Percentiles rank a stretch among this genome's conserved stretches.
These are phyloP conservation scores for Entomyzon cyanotis DNA, from an alignment of 2,113 vertebrate species.

Conservation along the genomic window DNA sequence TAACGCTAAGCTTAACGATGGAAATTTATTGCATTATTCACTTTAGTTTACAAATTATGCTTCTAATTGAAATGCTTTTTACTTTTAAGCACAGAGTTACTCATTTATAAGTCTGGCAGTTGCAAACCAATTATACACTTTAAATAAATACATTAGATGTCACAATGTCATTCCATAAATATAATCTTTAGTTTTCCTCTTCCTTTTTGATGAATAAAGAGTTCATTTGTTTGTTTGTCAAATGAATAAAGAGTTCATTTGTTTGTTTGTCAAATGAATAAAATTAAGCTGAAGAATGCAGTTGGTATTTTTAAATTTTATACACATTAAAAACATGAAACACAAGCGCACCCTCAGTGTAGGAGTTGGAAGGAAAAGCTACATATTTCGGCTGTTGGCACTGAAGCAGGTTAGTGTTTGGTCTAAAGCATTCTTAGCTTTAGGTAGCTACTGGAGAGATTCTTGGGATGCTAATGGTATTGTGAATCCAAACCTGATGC, in stretches of 20 bases:
- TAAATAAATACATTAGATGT: neutral
- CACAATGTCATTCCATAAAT: neutral
- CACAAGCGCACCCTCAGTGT: neutral
- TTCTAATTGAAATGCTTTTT: neutral
- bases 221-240: neutral
- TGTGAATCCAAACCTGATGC: neutral
- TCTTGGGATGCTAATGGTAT: neutral
- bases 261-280: neutral
- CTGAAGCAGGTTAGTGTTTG: neutral
- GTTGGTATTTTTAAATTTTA: neutral
- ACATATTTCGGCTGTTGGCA: neutral
- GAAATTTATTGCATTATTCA: neutral
- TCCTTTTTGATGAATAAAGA: neutral
- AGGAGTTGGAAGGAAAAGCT: neutral
- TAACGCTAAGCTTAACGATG: neutral
- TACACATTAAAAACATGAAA: neutral
- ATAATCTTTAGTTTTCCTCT: neutral
- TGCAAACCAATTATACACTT: neutral
- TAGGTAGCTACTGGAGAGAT: neutral
- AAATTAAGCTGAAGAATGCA: neutral
- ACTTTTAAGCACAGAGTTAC: neutral
- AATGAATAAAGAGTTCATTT: neutral
- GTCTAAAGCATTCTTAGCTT: neutral
- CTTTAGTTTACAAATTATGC: neutral
- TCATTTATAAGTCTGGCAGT: neutral